Evolutionary conservation across 2,113 vertebrate species (phyloP), one percentile per base, ranked within the genome.

Genomic region (Ageneiosus marmoratus): DNA sequence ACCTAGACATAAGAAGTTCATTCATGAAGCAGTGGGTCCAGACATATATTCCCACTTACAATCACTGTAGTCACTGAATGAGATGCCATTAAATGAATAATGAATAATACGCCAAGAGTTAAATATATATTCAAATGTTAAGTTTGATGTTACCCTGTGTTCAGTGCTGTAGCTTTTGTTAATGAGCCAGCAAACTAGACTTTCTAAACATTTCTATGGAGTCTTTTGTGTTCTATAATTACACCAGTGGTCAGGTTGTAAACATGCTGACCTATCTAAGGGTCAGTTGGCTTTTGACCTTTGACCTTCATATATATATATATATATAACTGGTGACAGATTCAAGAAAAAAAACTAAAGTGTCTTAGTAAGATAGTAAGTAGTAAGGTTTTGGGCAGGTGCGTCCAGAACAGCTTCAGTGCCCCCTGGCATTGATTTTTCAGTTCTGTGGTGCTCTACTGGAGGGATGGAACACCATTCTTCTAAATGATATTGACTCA

Each of bases 1-100:
- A 58, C 53, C 27, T 37, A 44, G 65, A 72, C 67, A 82, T 81
- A 74, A 73, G 67, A n/a, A 82, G 27, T 75, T 82, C 41, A 74
- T 75, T 82, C 70, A 82, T 80, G 11, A 22, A 53, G 34, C 22
- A 5, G 50, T 37, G n/a, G 8, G 73, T 76, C 73, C 73, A 76
- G 29, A 76, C 73, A 10, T 76, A 76, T 50, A 55, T 11, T 76
- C 73, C 32, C 29, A 55, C 73, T 55, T 34, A 34, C 20, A 22
- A 55, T 76, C 8, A 76, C 27, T 22, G 9, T 12, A 37, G 50
- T 22, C 20, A 51, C 10, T 75, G 50, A 75, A 75, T 34, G 34
- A 75, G 53, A 34, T 22, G n/a, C 50, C 3, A 50, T 74, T 29
- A 75, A 16, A 53, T 76, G 20, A 55, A 34, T 13, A 48, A 27